phyloP scores from a whole-genome alignment of 2,888 invertebrate species.

The Cyclophora punctaria region DNA sequence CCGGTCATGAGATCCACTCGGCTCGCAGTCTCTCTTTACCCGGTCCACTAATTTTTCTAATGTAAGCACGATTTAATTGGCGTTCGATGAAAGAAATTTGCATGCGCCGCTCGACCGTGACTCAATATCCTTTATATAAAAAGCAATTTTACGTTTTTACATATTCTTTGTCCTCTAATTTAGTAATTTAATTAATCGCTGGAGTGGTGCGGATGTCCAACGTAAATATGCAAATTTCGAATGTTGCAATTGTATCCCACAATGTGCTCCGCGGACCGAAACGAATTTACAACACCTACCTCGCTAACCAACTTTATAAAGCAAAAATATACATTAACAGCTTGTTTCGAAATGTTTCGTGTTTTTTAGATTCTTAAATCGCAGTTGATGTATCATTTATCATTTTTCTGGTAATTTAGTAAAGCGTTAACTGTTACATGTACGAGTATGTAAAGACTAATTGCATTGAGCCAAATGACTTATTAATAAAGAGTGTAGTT shows the following conservation, averaged over 20 bases:
- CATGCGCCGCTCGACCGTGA: conserved; percentile 25
- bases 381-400: conserved; percentile 14
- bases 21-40: conserved; percentile 20
- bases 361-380: conserved; percentile 17
- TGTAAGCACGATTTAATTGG: conserved; percentile 21
- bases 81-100: conserved; percentile 25
- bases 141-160: conserved; percentile 22
- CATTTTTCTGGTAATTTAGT: conserved; percentile 19
- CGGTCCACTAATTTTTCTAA: conserved; percentile 20
- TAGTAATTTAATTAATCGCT: conserved; percentile 58
- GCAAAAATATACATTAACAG: conserved; percentile 49
- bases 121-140: conserved; percentile 8
- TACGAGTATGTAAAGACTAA: conserved; percentile 17
- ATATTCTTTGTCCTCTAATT: conserved; percentile 34
- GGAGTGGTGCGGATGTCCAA: conserved; percentile 38
- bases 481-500: neutral
- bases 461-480: conserved; percentile 8
- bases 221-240: conserved; percentile 64
- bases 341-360: conserved; percentile 34
- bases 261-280: conserved; percentile 52
- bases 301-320: conserved; percentile 32
- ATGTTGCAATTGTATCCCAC: conserved; percentile 58
- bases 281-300: conserved; percentile 43
- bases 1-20: conserved; percentile 30
- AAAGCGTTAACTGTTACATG: conserved; percentile 15